Evolutionary conservation across 1,140 invertebrate genomes (phyloP), one percentile per base, ranked within the genome.

Genomic region (Parapsyche elsis): DNA sequence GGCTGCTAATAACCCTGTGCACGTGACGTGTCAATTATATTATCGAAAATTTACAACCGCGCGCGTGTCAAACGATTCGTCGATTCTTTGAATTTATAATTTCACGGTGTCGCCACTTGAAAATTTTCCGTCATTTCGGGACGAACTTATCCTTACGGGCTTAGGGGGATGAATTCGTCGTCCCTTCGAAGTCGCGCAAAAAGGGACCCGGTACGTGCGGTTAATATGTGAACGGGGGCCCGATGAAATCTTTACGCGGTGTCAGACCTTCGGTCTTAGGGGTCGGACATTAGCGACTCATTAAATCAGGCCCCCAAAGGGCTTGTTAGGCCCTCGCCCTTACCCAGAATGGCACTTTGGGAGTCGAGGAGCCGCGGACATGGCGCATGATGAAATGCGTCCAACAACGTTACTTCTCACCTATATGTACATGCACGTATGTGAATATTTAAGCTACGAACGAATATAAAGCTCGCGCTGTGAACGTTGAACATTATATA

Each of bases 281-380:
- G 79, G 77, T 81, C 82, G 67, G 82, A 83, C 82, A 83, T 83
- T 83, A 83, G 82, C 82, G 82, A 83, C 82, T 83, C 82, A 83
- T 83, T 83, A 83, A 83, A 81, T 81, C 80, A 80, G 77, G 44
- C 80, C 80, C 81, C 81, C 82, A 10, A 77, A 81, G 82, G 81
- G 67, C 82, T 81, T 81, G 82, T 83, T 83, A 81, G 80, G 67
- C 73, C 74, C 26, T 74, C 24, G 14, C 75, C 57, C 59, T 38
- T 64, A 77, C 75, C 75, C 75, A 49, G 75, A 77, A 77, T 77
- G 75, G 75, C 75, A 77, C 75, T 77, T 77, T 59, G 30, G 75
- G 38, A 16, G 30, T 38, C 53, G 74, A 74, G 46, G 53, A 23
- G 74, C 23, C 75, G 59, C 16, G 57, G 30, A 77, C 57, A 64